Percentiles rank a stretch among this genome's conserved stretches.
These are phyloP conservation scores for Oasisia sp. DNA, from an alignment of 2,888 invertebrate species.

Conservation along the genomic window DNA sequence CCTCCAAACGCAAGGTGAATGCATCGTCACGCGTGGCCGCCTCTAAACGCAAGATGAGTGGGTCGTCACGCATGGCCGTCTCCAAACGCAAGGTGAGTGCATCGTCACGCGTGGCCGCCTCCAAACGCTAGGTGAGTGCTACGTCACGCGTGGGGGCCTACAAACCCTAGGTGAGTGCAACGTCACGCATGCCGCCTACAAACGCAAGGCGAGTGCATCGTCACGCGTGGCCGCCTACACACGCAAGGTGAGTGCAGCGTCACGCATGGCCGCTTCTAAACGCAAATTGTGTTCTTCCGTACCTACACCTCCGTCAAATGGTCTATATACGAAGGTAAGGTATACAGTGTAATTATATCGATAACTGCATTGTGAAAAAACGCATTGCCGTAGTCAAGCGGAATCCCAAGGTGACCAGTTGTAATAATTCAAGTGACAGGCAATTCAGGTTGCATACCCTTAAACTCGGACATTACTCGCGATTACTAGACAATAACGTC, in stretches of 20 bases:
- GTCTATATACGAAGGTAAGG: not conserved
- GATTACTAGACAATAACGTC: not conserved
- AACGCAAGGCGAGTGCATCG: not conserved
- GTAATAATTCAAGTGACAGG: not conserved
- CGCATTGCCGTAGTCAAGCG: no score
- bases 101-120: constrained; percentile 77
- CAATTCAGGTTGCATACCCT: not conserved
- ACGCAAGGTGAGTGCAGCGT: constrained; percentile 76
- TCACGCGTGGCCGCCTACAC: constrained; percentile 84
- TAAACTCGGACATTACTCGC: not conserved
- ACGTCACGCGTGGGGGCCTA: constrained; percentile 78
- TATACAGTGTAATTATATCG: no score
- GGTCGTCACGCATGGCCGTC: not conserved
- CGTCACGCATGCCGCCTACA: not conserved
- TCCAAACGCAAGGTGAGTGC: not conserved
- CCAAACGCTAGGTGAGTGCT: constrained; percentile 82
- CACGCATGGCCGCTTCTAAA: constrained; percentile 75
- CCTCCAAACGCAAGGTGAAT: not conserved
- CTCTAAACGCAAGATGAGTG: constrained; percentile 84
- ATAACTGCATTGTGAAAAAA: no score
- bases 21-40: constrained; percentile 75
- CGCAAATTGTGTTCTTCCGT: constrained; percentile 71
- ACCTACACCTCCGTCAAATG: not conserved
- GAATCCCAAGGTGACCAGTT: no score
- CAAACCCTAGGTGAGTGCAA: constrained; percentile 80